Evolutionary conservation across 2,888 invertebrate species (phyloP).

Genomic region (Drosophila trichaetosa): DNA sequence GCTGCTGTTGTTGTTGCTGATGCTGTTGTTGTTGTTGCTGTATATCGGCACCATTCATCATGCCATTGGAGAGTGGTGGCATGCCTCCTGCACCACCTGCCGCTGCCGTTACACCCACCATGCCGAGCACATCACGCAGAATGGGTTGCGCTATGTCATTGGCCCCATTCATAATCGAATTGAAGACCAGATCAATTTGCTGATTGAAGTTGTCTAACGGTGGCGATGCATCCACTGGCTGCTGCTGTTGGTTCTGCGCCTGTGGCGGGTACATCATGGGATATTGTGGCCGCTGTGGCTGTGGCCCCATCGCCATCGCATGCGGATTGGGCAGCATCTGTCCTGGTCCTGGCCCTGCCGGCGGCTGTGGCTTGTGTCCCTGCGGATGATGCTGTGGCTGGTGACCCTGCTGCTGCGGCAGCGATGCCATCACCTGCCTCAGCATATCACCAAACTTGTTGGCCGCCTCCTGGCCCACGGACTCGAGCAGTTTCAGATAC

Average conservation of each 20-base stretch:
- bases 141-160: constrained; percentile 84
- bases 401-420: constrained; percentile 74
- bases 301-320: constrained; percentile 49
- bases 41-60: constrained; percentile 64
- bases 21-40: constrained; percentile 59
- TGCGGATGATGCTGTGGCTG: constrained; percentile 60
- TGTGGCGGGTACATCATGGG: constrained; percentile 69
- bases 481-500: constrained; percentile 87
- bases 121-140: constrained; percentile 83
- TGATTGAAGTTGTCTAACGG: constrained; percentile 83
- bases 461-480: constrained; percentile 86
- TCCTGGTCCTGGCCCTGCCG: constrained; percentile 27
- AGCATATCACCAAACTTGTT: constrained; percentile 86
- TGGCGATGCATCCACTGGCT: constrained; percentile 75
- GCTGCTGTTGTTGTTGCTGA: constrained; percentile 49
- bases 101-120: constrained; percentile 73
- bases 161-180: constrained; percentile 84
- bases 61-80: constrained; percentile 54
- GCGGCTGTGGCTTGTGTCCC: constrained; percentile 61
- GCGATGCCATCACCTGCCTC: constrained; percentile 82
- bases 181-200: constrained; percentile 85
- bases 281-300: constrained; percentile 71
- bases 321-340: constrained; percentile 67
- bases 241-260: constrained; percentile 63
- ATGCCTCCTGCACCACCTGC: constrained; percentile 38